These are phyloP conservation scores for Oryzias javanicus DNA, from an alignment of 2,113 vertebrate genomes.

Conservation along the genomic window DNA sequence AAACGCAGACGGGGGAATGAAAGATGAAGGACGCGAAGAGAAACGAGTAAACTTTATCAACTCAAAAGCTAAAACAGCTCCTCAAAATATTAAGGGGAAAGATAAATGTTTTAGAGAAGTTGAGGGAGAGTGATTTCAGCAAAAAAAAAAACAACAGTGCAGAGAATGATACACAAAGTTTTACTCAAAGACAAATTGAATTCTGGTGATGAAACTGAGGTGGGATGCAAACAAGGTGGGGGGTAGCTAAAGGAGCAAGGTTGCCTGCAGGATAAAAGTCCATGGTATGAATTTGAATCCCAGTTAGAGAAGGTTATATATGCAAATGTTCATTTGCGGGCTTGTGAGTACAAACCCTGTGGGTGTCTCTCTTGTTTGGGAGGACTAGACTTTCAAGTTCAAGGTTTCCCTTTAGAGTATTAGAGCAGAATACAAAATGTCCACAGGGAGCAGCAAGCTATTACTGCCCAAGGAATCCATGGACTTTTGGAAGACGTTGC, in stretches of 20 bases:
- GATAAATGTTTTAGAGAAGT: too few species aligned
- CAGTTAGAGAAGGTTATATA: slow-evolving; percentile 11
- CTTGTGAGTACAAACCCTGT: slow-evolving; percentile 16
- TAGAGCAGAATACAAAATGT: slow-evolving; percentile 26
- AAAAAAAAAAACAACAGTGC: slow-evolving; percentile 39
- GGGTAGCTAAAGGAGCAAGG: slow-evolving; percentile 20
- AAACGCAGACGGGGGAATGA: too few species aligned
- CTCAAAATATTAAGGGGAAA: too few species aligned
- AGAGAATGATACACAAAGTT: slow-evolving; percentile 21
- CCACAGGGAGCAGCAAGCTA: slow-evolving; percentile 6
- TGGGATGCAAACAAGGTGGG: background rate
- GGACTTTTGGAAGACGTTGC: slow-evolving; percentile 11
- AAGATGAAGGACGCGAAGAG: too few species aligned
- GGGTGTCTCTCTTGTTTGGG: slow-evolving; percentile 11
- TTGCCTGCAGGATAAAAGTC: slow-evolving; percentile 30
- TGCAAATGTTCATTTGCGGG: slow-evolving; percentile 24
- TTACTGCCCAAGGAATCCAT: slow-evolving; percentile 27
- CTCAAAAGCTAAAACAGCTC: too few species aligned
- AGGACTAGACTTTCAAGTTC: slow-evolving; percentile 24
- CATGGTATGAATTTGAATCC: slow-evolving; percentile 17
- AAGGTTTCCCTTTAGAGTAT: slow-evolving; percentile 47
- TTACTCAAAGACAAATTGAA: slow-evolving; percentile 23
- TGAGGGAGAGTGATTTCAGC: background rate
- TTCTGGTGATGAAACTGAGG: slow-evolving; percentile 30
- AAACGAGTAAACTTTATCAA: too few species aligned